Conservation (phyloP, 2,797 vertebrate genomes). For the Esox lucius region DNA sequence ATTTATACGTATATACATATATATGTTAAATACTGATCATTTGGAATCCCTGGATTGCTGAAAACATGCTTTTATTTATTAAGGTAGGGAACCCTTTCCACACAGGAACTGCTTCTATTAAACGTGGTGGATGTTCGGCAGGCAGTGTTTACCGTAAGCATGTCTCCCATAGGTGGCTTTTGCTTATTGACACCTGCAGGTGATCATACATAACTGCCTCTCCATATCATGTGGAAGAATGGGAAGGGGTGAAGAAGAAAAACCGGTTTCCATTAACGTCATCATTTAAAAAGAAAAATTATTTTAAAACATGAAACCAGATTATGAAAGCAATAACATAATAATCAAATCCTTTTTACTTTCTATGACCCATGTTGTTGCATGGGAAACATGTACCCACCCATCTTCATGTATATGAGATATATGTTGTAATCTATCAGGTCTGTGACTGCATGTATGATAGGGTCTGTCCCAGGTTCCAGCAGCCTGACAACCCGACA, state of each 20-base stretch:
- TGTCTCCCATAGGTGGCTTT: constrained; percentile 59
- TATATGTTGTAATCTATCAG: background rate
- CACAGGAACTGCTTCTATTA: constrained; percentile 31
- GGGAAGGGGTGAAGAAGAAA: constrained; percentile 46
- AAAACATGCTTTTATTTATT: constrained; percentile 61
- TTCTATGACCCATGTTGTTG: constrained; percentile 8
- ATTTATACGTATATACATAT: constrained; percentile 67
- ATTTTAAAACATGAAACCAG: background rate
- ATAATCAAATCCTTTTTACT: background rate
- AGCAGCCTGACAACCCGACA: background rate
- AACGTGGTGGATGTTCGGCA: constrained; percentile 35
- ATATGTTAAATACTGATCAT: constrained; percentile 81
- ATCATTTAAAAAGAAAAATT: background rate
- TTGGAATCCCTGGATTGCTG: constrained; percentile 75
- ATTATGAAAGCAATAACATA: background rate
- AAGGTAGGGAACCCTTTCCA: constrained; percentile 50
- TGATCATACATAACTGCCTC: constrained; percentile 45
- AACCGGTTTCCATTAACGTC: constrained; percentile 54
- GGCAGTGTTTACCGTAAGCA: constrained; percentile 29
- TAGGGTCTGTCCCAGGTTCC: constrained; percentile 5
- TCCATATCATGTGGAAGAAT: constrained; percentile 71
- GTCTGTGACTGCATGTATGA: background rate
- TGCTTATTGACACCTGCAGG: constrained; percentile 43
- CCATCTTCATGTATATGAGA: background rate
- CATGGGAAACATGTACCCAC: constrained; percentile 12